Evolutionary conservation across 2,113 vertebrate species (phyloP), one percentile per base, ranked within the genome.

Genomic region (Podiceps cristatus): DNA sequence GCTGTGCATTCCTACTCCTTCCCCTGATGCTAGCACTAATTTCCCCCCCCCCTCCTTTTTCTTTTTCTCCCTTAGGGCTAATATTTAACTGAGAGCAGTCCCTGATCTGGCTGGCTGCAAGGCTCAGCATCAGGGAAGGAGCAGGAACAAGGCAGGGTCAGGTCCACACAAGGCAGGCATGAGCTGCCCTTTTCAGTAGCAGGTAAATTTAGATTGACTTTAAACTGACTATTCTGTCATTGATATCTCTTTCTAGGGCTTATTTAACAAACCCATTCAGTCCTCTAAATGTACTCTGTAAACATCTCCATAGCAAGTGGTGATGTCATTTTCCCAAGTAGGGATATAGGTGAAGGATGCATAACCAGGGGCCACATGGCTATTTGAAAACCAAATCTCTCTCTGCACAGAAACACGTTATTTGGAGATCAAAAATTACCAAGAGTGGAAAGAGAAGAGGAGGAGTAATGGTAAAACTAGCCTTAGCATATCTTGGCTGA

Each of bases 81-180:
- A 82, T 91, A 73, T 83, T 92, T 95, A 93, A 88, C 82, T 76
- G 86, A 85, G 58, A 64, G 58, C 1, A 0, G 74, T 85, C 78
- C 49, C 71, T 92, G 74, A 67, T 85, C 31, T 85, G 62, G 50
- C 69, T 95, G 77, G 62, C 85, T 92, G 44, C 74, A 82, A 88
- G 94, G 81, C 62, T 85, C 53, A 93, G 88, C 58, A 78, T 28
- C 87, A 93, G 87, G 93, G 73, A 95, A 82, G 56, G 87, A 84
- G n/a, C 88, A 92, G 75, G 90, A 93, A 76, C 75, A 60, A 52
- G 74, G 58, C 82, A 95, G 94, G 82, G 75, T 94, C 88, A 96
- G 83, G 58, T 88, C 63, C 24, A 66, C 78, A 64, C 40, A 76
- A 77, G 67, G 82, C 93, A 95, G 82, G 71, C 74, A 86, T 90